Base-by-base conservation (phyloP, 1,140 invertebrate genomes). In the Eciton burchellii region DNA sequence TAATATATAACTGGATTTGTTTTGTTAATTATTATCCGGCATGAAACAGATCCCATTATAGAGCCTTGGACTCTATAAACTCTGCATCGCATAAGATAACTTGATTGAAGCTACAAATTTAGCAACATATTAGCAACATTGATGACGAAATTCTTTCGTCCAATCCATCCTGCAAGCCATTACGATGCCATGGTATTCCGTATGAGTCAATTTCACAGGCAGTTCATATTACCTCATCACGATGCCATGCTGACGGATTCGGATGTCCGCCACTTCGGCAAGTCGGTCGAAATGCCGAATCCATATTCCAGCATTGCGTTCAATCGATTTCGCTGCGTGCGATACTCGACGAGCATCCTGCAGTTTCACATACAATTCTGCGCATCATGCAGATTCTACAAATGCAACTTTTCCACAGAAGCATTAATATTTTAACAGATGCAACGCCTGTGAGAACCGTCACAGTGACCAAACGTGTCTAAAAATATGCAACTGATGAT, bases 171-270 rank as follows among this genome's bases (percentile, higher is more conserved):
- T n/a, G n/a, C 14, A 11, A 9, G 19, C 14, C 16, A 72, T 59
- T 72, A 35, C 41, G 70, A 57, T n/a, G 21, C 19, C 59, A 21
- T 54, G 24, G 19, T 14, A 24, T 24, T 41, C 19, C 21, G 35
- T 0, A 43, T 9, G 14, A 72, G 70, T 72, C 70, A 59, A 41
- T 59, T 57, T 72, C 52, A 35, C 47, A 41, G 9, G 41, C 59
- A 59, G 56, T 16, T 59, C 56, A 26, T 72, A 43, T 72, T 72
- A 41, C 52, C 41, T 72, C 19, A 12, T 57, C 6, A 29, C 24
- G 24, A 21, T 21, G 24, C 52, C 70, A 19, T 72, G 21, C 41
- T 72, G 21, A 72, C 35, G 35, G 70, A 72, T 59, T 72, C 21
- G 35, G 24, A 59, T 24, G 35, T 14, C 26, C 24, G 54, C 14